Evolutionary conservation across 1,140 invertebrate genomes (phyloP), one percentile per base, ranked within the genome.

Genomic region (Colletes latitarsis): DNA sequence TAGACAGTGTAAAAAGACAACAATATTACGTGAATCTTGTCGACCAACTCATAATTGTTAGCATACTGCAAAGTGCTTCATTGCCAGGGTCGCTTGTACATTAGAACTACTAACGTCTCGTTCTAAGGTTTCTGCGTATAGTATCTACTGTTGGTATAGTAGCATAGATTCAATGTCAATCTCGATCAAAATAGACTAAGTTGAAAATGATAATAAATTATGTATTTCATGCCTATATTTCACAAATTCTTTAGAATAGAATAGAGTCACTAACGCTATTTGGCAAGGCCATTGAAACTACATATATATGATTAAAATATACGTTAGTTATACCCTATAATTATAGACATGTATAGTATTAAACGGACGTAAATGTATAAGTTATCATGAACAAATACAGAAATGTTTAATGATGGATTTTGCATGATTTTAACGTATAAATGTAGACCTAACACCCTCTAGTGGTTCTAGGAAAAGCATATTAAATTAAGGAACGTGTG

Each of bases 361-460:
- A 30, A 21, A n/a, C 15, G 12, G 19, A 76, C 6, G 21, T 41
- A 19, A n/a, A 73, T 5, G 68, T 78, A 4, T 73, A 72, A 53
- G 21, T 19, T 30, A 41, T 49, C n/a, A 70, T 21, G 46, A n/a
- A n/a, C 21, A 60, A 53, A 72, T n/a, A 53, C 9, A 43, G 19
- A 14, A 49, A 41, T 39, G 12, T 14, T 58, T 70, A 52, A 64
- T 77, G 14, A 12, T n/a, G 6, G n/a, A 30, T 66, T 71, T 52
- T 21, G 4, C 6, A 14, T 9, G 17, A 53, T 68, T 53, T 53
- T 58, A 52, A 57, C 49, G 6, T 14, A 43, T 52, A 67, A 74
- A 52, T 66, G 49, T 62, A 79, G 8, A 68, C 66, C 39, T 53
- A 85, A 77, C 64, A 83, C 83, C 66, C 75, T 85, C 83, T 85